Evolutionary conservation across 2,113 vertebrate genomes (phyloP), one percentile per base, ranked within the genome.

Genomic region (Noctilio leporinus): DNA sequence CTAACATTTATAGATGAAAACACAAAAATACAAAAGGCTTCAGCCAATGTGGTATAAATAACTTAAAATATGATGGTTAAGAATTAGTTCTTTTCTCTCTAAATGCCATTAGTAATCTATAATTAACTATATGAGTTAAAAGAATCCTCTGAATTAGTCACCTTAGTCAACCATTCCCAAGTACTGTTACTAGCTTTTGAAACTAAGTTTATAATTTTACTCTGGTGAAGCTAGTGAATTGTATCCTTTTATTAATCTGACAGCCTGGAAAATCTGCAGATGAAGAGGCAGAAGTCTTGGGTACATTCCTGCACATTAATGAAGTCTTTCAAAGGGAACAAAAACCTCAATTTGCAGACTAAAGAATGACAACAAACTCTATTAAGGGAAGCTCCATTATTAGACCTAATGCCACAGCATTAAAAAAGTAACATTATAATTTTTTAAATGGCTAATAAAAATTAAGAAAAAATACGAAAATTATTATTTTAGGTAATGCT

Each of bases 291-390:
- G 43, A 92, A 96, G 94, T 95, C 92, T 96, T 57, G 64, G 65
- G 73, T 89, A 86, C 89, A 94, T 95, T 97, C 76, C 92, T 96
- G 94, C 59, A 97, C 89, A 89, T 91, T 96, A 97, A 97, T 94
- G 86, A 97, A 94, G 92, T 84, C 75, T 95, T 96, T 94, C 86
- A 97, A 94, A 94, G 30, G 91, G 45, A 93, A 91, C 82, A 86
- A 95, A 95, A 96, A 26, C 57, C 45, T 95, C 78, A 78, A 83
- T 92, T 86, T 91, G 47, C 40, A 95, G 70, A 80, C 40, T 76
- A 84, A 95, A 80, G 89, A 84, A 92, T 26, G 55, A 80, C 2
- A 1, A 88, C 38, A 75, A 96, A 83, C 35, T 92, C 65, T 86
- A 81, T 89, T 86, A 87, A 78, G 45, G 40, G 91, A 95, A 81